Conservation (phyloP, 2,888 invertebrate species). For the Ceriagrion tenellum region DNA sequence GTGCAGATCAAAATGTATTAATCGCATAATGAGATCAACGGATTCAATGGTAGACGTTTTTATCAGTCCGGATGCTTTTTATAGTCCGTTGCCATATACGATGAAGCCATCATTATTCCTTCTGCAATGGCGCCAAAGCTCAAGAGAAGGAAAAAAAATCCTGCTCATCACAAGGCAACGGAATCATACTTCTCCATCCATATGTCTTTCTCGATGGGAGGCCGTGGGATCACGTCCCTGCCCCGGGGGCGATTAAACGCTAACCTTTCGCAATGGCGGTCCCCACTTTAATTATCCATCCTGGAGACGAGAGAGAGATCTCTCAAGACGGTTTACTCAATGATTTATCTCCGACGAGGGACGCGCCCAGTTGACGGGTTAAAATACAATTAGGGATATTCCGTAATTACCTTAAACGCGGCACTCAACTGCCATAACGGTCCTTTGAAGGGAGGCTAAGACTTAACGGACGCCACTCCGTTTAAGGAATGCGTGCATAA, state of each 20-base stretch:
- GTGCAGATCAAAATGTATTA: not conserved
- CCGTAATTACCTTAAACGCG: not conserved
- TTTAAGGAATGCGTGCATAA: slow-evolving; percentile 25
- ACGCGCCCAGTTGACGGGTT: slow-evolving; percentile 1
- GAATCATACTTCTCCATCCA: not conserved
- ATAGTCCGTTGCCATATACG: not conserved
- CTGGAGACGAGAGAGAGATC: not conserved
- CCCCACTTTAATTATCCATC: not conserved
- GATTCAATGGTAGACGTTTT: not conserved
- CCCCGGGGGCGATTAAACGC: not conserved
- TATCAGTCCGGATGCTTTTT: not conserved
- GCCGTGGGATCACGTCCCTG: not conserved
- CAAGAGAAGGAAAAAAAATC: not conserved
- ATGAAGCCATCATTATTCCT: slow-evolving; percentile 18
- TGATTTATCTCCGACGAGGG: not conserved
- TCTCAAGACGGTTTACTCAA: not conserved
- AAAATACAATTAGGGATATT: not conserved
- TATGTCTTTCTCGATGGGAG: slow-evolving; percentile 6
- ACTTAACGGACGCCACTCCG: not conserved
- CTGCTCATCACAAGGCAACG: not conserved
- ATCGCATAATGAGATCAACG: not conserved
- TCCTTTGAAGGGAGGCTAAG: not conserved
- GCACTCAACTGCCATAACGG: not conserved
- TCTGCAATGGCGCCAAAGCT: not conserved
- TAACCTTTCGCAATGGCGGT: not conserved